Conservation (phyloP, 1,140 invertebrate genomes). For the Neuroterus valhalla region DNA sequence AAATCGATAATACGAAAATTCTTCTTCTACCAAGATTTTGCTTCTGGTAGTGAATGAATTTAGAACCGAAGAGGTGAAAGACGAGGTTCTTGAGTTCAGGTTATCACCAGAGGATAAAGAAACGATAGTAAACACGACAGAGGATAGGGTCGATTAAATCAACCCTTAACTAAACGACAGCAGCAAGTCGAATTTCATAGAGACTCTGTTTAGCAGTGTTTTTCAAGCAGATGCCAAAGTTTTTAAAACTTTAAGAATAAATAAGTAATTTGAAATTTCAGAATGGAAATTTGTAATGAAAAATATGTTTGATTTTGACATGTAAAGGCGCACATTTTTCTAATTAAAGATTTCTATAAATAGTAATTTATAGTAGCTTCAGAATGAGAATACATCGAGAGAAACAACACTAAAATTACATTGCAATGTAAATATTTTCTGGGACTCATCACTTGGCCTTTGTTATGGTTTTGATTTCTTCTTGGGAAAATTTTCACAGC, state of each 20-base stretch:
- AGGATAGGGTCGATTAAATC: constrained; percentile 6
- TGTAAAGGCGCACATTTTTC: too few relatives aligned
- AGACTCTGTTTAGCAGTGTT: neutral
- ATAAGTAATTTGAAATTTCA: too few relatives aligned
- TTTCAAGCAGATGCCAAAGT: neutral
- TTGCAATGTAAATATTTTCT: constrained; percentile 11
- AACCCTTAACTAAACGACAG: neutral
- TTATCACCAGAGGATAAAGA: neutral
- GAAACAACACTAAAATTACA: neutral
- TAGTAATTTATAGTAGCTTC: neutral
- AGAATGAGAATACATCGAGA: neutral
- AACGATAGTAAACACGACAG: constrained; percentile 7
- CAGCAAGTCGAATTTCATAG: neutral
- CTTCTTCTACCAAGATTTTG: too few relatives aligned
- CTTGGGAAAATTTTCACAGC: too few relatives aligned
- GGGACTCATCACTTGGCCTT: constrained; percentile 25
- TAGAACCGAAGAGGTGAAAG: neutral
- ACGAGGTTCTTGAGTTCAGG: constrained; percentile 4
- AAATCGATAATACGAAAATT: too few relatives aligned
- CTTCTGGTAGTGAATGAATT: neutral
- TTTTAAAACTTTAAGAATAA: neutral
- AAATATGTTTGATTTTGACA: too few relatives aligned
- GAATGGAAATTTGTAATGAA: too few relatives aligned
- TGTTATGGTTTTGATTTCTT: too few relatives aligned
- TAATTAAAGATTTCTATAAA: too few relatives aligned